These are phyloP conservation scores for Eupithecia pulchellata DNA, from an alignment of 2,888 invertebrate genomes.

Conservation along the genomic window DNA sequence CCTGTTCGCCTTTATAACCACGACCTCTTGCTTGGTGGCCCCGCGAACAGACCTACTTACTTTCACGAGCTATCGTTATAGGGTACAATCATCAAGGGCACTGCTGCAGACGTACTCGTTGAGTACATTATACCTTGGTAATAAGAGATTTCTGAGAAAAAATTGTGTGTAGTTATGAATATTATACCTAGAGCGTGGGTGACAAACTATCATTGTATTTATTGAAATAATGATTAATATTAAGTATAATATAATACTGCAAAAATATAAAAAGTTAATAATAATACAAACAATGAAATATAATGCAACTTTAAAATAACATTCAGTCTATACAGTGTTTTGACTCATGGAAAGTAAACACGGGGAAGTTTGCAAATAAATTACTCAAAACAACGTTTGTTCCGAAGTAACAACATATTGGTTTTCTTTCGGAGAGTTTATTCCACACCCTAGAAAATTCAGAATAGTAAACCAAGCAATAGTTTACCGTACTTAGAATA, in stretches of 20 bases:
- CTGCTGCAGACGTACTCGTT: not conserved
- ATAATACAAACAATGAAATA: not conserved
- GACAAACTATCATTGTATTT: too few relatives aligned
- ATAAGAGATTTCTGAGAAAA: not conserved
- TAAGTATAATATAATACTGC: too few relatives aligned
- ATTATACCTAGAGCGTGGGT: too few relatives aligned
- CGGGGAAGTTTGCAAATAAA: not conserved
- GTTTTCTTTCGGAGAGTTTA: not conserved
- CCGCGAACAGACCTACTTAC: slow-evolving; percentile 21
- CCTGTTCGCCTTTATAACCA: slow-evolving; percentile 20
- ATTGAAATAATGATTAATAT: too few relatives aligned
- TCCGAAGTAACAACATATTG: not conserved
- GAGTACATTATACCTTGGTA: not conserved
- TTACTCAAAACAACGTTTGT: not conserved
- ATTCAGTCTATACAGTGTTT: not conserved
- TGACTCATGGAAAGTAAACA: not conserved
- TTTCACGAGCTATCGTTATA: slow-evolving; percentile 43
- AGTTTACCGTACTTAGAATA: too few relatives aligned
- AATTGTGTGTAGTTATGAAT: too few relatives aligned
- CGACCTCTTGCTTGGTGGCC: slow-evolving; percentile 35
- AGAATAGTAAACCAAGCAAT: too few relatives aligned
- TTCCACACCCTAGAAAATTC: not conserved
- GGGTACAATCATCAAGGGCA: slow-evolving; percentile 6
- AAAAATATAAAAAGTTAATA: too few relatives aligned
- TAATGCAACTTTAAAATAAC: too few relatives aligned